A percentile compares a stretch with the other conserved stretches of the same genome.
Conservation (phyloP, 2,113 vertebrate species). For the Leptosomus discolor region DNA sequence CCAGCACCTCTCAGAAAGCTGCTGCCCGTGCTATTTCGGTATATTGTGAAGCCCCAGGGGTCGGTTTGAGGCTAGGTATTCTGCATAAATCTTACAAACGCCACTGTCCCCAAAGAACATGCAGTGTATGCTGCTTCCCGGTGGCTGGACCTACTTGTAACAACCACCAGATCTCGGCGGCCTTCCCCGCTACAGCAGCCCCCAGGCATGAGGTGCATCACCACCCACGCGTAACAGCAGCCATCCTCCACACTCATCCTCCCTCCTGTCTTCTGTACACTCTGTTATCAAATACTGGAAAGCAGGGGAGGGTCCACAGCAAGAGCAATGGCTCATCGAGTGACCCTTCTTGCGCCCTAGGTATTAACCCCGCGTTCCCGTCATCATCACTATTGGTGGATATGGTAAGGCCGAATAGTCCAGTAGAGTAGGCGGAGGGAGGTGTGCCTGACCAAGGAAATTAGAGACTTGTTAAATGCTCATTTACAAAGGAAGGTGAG, state of each 20-base stretch:
- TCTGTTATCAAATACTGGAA: background rate
- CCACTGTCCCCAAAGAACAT: background rate
- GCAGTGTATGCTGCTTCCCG: background rate
- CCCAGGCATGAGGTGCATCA: background rate
- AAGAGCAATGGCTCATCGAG: background rate
- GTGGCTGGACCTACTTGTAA: background rate
- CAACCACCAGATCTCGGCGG: background rate
- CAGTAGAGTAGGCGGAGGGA: background rate
- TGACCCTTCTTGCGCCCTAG: background rate
- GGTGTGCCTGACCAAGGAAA: background rate
- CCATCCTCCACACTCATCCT: rapidly evolving
- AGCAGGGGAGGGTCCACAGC: background rate
- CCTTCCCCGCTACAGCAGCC: background rate
- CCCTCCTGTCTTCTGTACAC: background rate
- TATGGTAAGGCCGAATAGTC: background rate
- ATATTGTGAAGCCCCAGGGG: background rate
- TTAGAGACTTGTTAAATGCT: background rate
- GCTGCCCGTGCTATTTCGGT: rapidly evolving
- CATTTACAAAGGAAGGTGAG: background rate
- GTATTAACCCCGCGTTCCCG: background rate
- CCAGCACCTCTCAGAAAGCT: background rate
- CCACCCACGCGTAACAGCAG: background rate
- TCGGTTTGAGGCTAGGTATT: background rate
- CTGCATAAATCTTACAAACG: background rate
- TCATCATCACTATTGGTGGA: rapidly evolving